Evolutionary conservation across 1,140 invertebrate genomes (phyloP).

Genomic region (Cotesia chilonis): DNA sequence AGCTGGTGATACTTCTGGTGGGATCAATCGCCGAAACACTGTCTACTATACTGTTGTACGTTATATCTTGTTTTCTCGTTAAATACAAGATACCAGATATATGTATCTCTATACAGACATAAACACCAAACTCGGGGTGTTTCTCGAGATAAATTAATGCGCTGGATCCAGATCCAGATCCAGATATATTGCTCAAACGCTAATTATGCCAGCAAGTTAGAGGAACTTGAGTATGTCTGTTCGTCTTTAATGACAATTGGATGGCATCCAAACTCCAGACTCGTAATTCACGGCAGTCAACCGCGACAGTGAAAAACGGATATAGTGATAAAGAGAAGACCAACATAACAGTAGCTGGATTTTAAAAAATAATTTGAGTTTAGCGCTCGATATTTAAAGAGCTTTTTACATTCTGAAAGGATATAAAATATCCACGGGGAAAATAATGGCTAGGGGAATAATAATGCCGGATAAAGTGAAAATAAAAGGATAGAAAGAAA

Average conservation of each 20-base stretch:
- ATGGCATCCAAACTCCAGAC: conserved; percentile 16
- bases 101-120: too few relatives aligned
- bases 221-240: not conserved
- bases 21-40: conserved; percentile 19
- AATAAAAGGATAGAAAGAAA: not conserved
- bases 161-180: too few relatives aligned
- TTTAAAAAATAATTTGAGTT: conserved; percentile 1
- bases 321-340: too few relatives aligned
- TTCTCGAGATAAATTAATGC: too few relatives aligned
- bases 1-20: conserved; percentile 10
- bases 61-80: conserved; percentile 3
- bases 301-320: too few relatives aligned
- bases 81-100: not conserved
- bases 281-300: not conserved
- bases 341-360: not conserved
- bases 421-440: not conserved
- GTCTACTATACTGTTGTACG: not conserved
- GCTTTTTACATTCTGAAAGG: too few relatives aligned
- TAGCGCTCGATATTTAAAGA: conserved; percentile 5
- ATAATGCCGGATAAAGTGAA: conserved; percentile 2
- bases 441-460: conserved; percentile 6
- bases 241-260: conserved; percentile 28
- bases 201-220: conserved; percentile 25
- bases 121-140: too few relatives aligned
- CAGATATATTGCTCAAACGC: conserved; percentile 15